These are phyloP conservation scores for Synanthedon vespiformis DNA, from an alignment of 2,888 invertebrate species.

Conservation along the genomic window DNA sequence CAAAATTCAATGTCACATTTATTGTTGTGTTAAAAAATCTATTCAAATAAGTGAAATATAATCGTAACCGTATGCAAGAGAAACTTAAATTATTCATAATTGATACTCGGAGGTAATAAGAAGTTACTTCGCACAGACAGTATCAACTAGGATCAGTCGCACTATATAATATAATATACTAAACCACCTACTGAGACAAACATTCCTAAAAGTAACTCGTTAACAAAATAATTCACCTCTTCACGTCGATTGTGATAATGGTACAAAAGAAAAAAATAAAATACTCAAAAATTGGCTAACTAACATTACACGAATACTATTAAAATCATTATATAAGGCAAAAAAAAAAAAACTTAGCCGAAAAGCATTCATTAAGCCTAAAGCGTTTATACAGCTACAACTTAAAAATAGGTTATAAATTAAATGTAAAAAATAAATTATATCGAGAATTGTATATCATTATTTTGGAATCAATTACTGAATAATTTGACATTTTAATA, in stretches of 20 bases:
- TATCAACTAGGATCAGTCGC: constrained; percentile 64
- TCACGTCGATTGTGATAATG: constrained; percentile 60
- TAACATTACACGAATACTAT: constrained; percentile 43
- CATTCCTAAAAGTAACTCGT: constrained; percentile 34
- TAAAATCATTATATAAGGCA: constrained; percentile 45
- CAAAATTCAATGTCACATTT: constrained; percentile 67
- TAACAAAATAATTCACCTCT: constrained; percentile 44
- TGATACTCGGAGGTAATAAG: constrained; percentile 71
- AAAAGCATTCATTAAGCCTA: constrained; percentile 45
- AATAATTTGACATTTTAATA: not conserved
- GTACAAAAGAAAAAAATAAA: constrained; percentile 26
- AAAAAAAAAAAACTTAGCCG: constrained; percentile 35
- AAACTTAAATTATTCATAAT: constrained; percentile 62
- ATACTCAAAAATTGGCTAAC: constrained; percentile 58
- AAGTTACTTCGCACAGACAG: constrained; percentile 57
- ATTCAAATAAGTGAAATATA: constrained; percentile 68
- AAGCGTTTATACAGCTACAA: constrained; percentile 60
- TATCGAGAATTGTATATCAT: constrained; percentile 31
- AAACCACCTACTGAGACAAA: constrained; percentile 45
- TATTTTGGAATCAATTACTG: constrained; percentile 29
- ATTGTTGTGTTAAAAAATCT: constrained; percentile 69
- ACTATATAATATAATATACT: constrained; percentile 29
- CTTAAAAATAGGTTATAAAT: constrained; percentile 27
- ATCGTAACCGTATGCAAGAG: constrained; percentile 52
- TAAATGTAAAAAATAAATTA: constrained; percentile 52